Evolutionary conservation across 2,797 vertebrate genomes (phyloP).

Genomic region (Cossypha heuglini): DNA sequence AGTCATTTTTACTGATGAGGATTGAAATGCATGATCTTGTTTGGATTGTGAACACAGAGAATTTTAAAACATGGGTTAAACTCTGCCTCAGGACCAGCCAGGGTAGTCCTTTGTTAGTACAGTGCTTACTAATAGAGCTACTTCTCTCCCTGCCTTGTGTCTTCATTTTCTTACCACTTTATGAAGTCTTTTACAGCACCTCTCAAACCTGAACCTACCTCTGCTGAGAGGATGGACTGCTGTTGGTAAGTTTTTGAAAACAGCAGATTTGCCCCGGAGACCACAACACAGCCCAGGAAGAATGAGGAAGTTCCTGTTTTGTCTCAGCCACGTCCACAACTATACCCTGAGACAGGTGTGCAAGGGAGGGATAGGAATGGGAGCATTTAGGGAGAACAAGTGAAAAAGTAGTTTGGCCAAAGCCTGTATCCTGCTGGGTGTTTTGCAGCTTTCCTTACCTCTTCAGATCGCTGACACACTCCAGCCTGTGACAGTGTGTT

Average conservation of each 20-base stretch:
- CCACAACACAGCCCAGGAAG: not conserved
- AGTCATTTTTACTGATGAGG: not conserved
- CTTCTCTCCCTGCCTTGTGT: not conserved
- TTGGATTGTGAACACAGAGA: not conserved
- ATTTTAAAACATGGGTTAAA: not conserved
- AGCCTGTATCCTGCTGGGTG: not conserved
- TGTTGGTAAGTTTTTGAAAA: not conserved
- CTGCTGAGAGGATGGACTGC: not conserved
- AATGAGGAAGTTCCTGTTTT: not conserved
- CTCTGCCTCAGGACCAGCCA: not conserved
- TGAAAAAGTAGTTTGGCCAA: not conserved
- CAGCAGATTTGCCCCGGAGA: not conserved
- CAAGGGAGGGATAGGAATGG: not conserved
- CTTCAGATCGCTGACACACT: conserved; percentile 83
- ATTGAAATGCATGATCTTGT: not conserved
- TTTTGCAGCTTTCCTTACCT: conserved; percentile 75
- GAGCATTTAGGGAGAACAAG: not conserved
- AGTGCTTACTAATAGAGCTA: not conserved
- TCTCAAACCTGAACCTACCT: not conserved
- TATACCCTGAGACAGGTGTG: not conserved
- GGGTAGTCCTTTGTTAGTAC: not conserved
- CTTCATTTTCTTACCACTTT: not conserved
- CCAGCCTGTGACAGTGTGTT: conserved; percentile 72
- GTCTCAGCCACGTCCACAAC: not conserved
- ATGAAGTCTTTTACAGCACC: not conserved